These are phyloP conservation scores for Aphis gossypii DNA, from an alignment of 1,140 invertebrate species.

Conservation along the genomic window DNA sequence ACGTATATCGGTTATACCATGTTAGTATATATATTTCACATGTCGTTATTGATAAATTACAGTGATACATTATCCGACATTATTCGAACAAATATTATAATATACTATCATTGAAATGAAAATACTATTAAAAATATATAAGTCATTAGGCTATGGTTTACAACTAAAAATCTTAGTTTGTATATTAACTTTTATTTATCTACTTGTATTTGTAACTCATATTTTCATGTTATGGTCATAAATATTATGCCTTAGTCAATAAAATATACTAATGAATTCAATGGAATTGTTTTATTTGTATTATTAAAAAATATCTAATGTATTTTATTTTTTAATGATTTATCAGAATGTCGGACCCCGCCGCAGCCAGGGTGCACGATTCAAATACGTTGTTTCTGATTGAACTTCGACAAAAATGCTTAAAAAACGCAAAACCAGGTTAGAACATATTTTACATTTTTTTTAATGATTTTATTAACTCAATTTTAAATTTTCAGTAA, in stretches of 20 bases:
- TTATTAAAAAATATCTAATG: neutral
- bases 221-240: neutral
- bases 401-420: conserved; percentile 27
- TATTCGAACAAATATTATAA: too few relatives aligned
- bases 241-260: neutral
- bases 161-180: neutral
- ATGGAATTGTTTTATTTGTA: neutral
- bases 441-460: neutral
- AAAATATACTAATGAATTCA: neutral
- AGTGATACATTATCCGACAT: neutral
- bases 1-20: too few relatives aligned
- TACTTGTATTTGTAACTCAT: too few relatives aligned
- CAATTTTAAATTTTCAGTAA: neutral
- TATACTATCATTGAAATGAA: neutral
- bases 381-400: conserved; percentile 20
- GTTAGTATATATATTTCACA: too few relatives aligned
- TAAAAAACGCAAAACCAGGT: neutral
- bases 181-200: neutral
- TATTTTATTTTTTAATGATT: neutral
- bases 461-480: too few relatives aligned
- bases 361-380: neutral
- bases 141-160: neutral
- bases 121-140: neutral
- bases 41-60: neutral
- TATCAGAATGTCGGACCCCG: neutral